Base-by-base conservation (phyloP, 92 coral and sea anemone genomes). In the Bergia puertoricense region DNA sequence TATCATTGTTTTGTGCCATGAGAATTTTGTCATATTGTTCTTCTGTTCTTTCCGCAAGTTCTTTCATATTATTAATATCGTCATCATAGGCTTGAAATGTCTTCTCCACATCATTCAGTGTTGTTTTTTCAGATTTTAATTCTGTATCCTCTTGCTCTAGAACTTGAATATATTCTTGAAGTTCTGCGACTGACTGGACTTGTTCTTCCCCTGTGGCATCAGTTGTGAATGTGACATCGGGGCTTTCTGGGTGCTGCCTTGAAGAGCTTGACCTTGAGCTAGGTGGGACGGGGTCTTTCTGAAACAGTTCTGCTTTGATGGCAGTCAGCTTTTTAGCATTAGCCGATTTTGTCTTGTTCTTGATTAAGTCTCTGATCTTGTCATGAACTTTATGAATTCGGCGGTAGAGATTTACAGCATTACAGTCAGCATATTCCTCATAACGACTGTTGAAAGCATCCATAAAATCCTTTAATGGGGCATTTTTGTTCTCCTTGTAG, bases 11-110 rank as follows among this genome's bases (percentile, higher is more conserved):
- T 36, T 54, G 69, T 10, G 83, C 68, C 1, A 79, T 3, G 3
- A 50, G 83, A n/a, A 79, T 79, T 37, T 79, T 79, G 83, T 79
- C 68, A 50, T 79, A 79, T 50, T 79, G 44, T 59, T 79, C 68
- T 79, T 79, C 68, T 11, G 13, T 79, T 7, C 5, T 54, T 23
- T 79, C 36, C 20, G 69, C 69, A 3, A 79, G 20, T 44, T 79
- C 68, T 50, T 18, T 65, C 85, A 80, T 80, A 20, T 22, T 39
- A 37, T 77, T 20, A 37, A 77, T 45, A 37, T 20, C 57, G 30
- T 8, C 13, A 45, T 44, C 81, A 44, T 77, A 77, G 4, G 39
- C 22, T 15, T 7, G 44, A 38, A 77, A 77, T 15, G 59, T 18
- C 39, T 37, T 59, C 36, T 77, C 22, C 57, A 13, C 81, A 43